phyloP scores from a whole-genome alignment of 2,797 vertebrate species.

The Acomys russatus region DNA sequence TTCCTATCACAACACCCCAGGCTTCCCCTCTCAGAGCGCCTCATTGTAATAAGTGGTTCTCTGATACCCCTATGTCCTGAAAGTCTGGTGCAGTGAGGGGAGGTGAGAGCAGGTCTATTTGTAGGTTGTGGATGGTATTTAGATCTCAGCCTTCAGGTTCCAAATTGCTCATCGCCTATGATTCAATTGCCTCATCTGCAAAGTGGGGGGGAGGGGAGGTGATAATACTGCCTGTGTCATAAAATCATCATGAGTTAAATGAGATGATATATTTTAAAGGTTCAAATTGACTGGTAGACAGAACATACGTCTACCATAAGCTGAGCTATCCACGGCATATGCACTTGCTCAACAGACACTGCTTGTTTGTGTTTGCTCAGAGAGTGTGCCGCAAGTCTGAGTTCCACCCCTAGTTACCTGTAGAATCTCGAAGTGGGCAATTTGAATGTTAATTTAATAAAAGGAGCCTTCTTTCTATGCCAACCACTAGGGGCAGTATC shows the following conservation, averaged over 20 bases:
- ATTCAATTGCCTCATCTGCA: not conserved
- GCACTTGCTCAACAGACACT: not conserved
- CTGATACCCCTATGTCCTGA: not conserved
- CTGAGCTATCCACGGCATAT: not conserved
- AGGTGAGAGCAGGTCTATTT: not conserved
- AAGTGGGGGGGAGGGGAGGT: not conserved
- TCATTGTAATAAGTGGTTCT: not conserved
- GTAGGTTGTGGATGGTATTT: not conserved
- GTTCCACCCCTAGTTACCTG: not conserved
- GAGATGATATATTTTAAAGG: not conserved
- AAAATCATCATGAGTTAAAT: not conserved
- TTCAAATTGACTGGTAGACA: not conserved
- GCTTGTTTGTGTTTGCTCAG: conserved; percentile 2
- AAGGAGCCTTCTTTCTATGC: not conserved
- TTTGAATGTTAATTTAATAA: not conserved
- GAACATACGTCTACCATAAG: not conserved
- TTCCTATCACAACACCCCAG: not conserved
- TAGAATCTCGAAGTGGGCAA: not conserved
- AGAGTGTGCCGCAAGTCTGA: not conserved
- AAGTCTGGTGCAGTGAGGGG: too few species aligned
- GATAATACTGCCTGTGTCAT: not conserved
- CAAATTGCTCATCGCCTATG: not conserved
- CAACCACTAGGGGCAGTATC: not conserved
- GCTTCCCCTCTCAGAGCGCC: not conserved
- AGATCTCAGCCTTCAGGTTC: not conserved